Conservation (phyloP, 2,113 vertebrate species). For the Motacilla tschutschensis region DNA sequence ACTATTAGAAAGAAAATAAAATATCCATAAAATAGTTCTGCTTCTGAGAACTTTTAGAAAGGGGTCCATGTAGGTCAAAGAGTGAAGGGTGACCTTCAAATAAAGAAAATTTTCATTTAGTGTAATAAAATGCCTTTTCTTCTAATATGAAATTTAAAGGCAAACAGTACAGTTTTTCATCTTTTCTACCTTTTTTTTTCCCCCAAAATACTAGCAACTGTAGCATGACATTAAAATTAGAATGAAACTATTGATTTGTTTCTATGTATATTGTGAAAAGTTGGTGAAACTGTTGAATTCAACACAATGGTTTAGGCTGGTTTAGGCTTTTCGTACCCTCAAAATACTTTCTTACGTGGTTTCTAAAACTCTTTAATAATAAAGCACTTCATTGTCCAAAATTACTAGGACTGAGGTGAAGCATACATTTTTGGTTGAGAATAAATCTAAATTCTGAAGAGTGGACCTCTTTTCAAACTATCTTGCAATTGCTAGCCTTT, state of each 20-base stretch:
- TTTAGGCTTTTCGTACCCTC: neutral
- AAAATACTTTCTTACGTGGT: neutral
- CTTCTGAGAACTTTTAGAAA: neutral
- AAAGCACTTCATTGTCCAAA: neutral
- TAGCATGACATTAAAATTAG: neutral
- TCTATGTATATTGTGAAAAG: neutral
- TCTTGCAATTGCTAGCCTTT: neutral
- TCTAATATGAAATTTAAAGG: neutral
- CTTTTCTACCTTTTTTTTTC: neutral
- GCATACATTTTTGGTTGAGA: neutral
- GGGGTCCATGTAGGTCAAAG: neutral
- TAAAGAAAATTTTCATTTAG: neutral
- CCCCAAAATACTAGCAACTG: neutral
- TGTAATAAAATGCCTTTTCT: neutral
- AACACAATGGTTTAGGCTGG: neutral
- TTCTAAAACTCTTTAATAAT: neutral
- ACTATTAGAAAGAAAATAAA: neutral
- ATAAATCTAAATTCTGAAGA: neutral
- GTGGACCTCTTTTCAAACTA: neutral
- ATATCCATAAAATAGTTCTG: neutral
- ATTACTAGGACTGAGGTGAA: neutral
- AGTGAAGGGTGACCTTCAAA: neutral
- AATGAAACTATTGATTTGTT: neutral
- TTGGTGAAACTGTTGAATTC: neutral
- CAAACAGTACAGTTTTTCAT: neutral